phyloP scores from a whole-genome alignment of 2,797 vertebrate species.

The Nyctibius grandis region DNA sequence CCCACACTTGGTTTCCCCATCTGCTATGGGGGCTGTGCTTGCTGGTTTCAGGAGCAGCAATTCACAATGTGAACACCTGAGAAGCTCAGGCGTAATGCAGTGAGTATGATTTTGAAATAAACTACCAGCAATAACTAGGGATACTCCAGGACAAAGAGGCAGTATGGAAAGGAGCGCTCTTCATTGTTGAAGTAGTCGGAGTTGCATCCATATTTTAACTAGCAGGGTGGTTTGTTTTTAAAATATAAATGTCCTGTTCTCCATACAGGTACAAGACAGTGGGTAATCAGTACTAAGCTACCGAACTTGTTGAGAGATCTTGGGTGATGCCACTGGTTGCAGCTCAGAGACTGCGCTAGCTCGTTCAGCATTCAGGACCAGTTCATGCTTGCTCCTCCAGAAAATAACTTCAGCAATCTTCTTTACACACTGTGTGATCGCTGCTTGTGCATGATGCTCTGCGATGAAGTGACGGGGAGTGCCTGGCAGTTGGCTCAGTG shows the following conservation, averaged over 20 bases:
- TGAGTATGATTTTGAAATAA: background rate
- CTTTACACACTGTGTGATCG: background rate
- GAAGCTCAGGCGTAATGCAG: background rate
- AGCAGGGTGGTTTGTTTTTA: background rate
- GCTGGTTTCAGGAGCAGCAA: background rate
- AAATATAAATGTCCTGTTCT: background rate
- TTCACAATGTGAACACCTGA: accelerated
- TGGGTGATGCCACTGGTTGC: background rate
- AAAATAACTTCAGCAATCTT: background rate
- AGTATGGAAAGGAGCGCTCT: background rate
- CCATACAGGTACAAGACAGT: background rate
- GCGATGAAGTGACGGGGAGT: background rate
- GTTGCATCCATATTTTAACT: background rate
- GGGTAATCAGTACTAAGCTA: background rate
- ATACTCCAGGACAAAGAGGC: background rate
- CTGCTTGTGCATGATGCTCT: background rate
- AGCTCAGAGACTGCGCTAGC: background rate
- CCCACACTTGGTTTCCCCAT: background rate
- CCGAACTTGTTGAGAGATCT: background rate
- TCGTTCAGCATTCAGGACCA: background rate
- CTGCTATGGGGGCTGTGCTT: background rate
- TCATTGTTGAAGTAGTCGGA: background rate
- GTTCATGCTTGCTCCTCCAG: background rate
- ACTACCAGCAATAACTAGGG: background rate
- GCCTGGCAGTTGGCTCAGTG: background rate